Evolutionary conservation across 2,797 vertebrate genomes (phyloP).

Genomic region (Allobates femoralis): DNA sequence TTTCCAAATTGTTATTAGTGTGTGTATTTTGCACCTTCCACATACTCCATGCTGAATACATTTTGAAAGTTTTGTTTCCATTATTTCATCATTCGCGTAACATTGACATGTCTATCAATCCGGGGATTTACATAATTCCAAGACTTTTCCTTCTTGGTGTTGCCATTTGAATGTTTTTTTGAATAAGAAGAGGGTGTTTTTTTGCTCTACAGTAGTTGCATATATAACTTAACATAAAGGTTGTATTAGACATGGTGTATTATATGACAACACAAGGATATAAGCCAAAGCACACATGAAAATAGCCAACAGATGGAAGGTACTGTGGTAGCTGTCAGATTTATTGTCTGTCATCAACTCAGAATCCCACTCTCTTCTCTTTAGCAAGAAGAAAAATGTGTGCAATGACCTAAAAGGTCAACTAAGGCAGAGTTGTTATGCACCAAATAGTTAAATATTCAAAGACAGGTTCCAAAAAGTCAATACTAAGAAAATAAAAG

Average conservation of each 20-base stretch:
- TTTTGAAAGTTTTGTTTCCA: no score
- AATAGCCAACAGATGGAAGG: constrained; percentile 24
- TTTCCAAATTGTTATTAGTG: no score
- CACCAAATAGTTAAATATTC: neutral
- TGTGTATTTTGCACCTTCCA: no score
- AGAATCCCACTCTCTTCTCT: neutral
- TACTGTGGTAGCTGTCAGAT: constrained; percentile 37
- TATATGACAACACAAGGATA: neutral
- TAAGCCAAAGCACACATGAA: neutral
- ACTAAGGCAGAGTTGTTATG: constrained; percentile 1
- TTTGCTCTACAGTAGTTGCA: neutral
- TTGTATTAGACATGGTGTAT: neutral
- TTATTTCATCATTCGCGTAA: no score
- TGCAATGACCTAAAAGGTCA: constrained; percentile 9
- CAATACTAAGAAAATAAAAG: neutral
- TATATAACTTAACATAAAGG: neutral
- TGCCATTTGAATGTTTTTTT: no score
- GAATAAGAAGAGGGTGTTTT: no score
- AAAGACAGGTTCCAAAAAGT: neutral
- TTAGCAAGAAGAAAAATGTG: constrained; percentile 30
- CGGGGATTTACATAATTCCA: no score
- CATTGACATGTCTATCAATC: no score
- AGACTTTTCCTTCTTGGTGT: no score
- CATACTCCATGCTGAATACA: no score
- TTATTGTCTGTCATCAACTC: constrained; percentile 15